Conservation (phyloP, 2,797 vertebrate genomes). For the Odontamblyopus lacepedii region DNA sequence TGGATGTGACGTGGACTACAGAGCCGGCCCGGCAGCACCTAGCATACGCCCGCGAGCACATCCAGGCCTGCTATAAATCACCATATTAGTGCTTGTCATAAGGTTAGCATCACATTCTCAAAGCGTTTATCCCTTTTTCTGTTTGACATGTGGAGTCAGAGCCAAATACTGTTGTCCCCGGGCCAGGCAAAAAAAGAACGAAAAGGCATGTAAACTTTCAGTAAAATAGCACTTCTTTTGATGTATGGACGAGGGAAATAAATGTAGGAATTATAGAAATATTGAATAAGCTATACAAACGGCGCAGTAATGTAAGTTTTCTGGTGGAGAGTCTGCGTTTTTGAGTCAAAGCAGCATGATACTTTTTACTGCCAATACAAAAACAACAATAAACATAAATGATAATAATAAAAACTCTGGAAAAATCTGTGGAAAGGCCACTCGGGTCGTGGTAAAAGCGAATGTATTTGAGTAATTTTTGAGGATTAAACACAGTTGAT, state of each 20-base stretch:
- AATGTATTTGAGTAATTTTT: no score
- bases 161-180: slow-evolving; percentile 40
- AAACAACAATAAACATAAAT: no score
- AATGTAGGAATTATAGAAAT: slow-evolving; percentile 23
- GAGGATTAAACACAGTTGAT: no score
- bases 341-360: not conserved
- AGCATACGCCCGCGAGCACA: slow-evolving; percentile 21
- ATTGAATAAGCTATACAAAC: not conserved
- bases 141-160: slow-evolving; percentile 43
- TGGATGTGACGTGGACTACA: slow-evolving; percentile 28
- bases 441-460: no score
- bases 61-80: slow-evolving; percentile 63
- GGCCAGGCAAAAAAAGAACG: slow-evolving; percentile 28
- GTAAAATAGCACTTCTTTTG: slow-evolving; percentile 10
- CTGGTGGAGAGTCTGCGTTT: not conserved
- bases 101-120: slow-evolving; percentile 58
- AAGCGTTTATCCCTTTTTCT: slow-evolving; percentile 42
- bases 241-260: slow-evolving; percentile 9
- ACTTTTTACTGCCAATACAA: not conserved
- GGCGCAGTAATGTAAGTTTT: not conserved
- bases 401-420: no score
- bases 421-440: no score
- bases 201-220: not conserved
- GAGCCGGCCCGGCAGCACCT: slow-evolving; percentile 28
- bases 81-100: slow-evolving; percentile 57